These are phyloP conservation scores for Pararge aegeria DNA, from an alignment of 1,140 invertebrate genomes.

Conservation along the genomic window DNA sequence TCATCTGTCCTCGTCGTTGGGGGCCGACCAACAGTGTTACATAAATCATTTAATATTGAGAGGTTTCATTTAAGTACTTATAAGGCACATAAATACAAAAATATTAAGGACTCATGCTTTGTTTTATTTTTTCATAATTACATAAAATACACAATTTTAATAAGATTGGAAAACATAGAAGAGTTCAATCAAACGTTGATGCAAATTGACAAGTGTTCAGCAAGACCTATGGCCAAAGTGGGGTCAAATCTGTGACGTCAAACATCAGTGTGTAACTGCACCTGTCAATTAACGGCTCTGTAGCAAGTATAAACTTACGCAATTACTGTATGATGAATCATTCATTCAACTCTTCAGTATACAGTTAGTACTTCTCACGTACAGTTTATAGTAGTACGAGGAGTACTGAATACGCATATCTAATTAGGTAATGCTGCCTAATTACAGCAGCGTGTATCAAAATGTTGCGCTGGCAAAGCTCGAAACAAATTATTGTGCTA, in stretches of 20 bases:
- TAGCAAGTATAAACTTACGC: slow-evolving; percentile 3
- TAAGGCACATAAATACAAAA: too few species aligned
- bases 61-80: too few species aligned
- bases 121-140: too few species aligned
- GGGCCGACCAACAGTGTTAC: too few species aligned
- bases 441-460: neutral
- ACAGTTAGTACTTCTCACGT: slow-evolving; percentile 1
- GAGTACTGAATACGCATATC: neutral
- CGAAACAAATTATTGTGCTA: neutral
- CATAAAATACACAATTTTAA: too few species aligned
- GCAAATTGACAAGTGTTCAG: neutral
- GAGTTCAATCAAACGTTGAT: too few species aligned
- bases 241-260: slow-evolving; percentile 3
- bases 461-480: neutral
- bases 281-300: slow-evolving; percentile 28
- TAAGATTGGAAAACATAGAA: too few species aligned
- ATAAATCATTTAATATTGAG: too few species aligned
- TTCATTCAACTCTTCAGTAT: slow-evolving; percentile 11
- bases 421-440: neutral
- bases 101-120: too few species aligned
- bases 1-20: too few species aligned
- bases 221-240: neutral
- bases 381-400: neutral
- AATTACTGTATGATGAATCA: slow-evolving; percentile 25
- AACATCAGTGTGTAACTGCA: slow-evolving; percentile 21